Base-by-base conservation (phyloP, 2,888 invertebrate genomes). In the Heliconius hortense region DNA sequence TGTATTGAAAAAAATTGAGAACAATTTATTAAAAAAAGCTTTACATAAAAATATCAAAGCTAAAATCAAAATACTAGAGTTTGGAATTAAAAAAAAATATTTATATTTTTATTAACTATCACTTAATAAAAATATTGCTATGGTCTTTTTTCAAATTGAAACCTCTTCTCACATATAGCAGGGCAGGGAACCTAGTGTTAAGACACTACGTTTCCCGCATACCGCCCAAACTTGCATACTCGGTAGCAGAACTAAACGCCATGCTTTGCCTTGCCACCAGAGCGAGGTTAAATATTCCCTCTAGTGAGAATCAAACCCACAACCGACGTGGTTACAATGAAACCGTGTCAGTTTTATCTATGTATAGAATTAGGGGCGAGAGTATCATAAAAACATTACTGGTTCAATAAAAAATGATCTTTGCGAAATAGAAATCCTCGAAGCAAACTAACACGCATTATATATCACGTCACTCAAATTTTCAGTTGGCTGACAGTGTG, bases 391-490 rank as follows among this genome's bases (percentile, higher is more conserved):
- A 71, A 21, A 53, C 53, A 60, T 60, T 8, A 35, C 60, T 39
- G 56, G 26, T 43, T 60, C 70, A 71, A 60, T 71, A 71, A 60
- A 71, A 39, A 39, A 71, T 39, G 35, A 39, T 71, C 24, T 71
- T 21, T 39, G 35, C 26, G 60, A 43, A 60, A 71, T 60, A 60
- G 70, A 60, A 70, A 35, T 60, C 60, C 18, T n/a, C 60, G 70
- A 35, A 71, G 70, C 70, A 71, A 71, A 71, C 60, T 68, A 68
- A 31, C 28, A 24, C 18, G 70, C 18, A 56, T 60, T 70, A 56
- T 60, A 39, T 70, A 56, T 39, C 24, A 60, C 18, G 59, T 70
- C 56, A 70, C 18, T 60, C 70, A 59, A n/a, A 68, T 70, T 59
- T 70, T 24, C 70, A 56, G 31, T 59, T 70, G 56, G 31, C 70